Percentiles rank a stretch among this genome's conserved stretches.
These are phyloP conservation scores for Callocephalon fimbriatum DNA, from an alignment of 2,113 vertebrate genomes.

Conservation along the genomic window DNA sequence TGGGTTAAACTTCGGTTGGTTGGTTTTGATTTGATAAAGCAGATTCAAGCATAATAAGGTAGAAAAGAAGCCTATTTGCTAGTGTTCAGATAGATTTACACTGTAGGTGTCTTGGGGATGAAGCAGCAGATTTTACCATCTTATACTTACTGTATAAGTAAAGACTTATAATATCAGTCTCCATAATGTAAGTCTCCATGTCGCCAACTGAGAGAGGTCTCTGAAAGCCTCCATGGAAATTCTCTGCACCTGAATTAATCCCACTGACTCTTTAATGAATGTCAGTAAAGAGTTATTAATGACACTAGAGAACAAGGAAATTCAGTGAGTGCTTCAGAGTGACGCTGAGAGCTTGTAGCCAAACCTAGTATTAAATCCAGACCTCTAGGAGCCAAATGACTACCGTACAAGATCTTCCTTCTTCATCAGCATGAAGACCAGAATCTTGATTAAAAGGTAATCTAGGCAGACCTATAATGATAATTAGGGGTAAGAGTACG, in stretches of 20 bases:
- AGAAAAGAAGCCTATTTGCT: not conserved
- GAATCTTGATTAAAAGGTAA: not conserved
- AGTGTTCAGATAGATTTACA: not conserved
- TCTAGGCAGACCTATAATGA: not conserved
- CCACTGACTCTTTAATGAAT: not conserved
- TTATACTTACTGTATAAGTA: not conserved
- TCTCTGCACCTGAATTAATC: not conserved
- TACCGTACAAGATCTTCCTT: not conserved
- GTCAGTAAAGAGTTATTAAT: not conserved
- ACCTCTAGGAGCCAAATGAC: not conserved
- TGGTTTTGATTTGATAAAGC: not conserved
- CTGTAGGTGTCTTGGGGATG: not conserved
- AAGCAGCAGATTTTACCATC: not conserved
- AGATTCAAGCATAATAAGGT: not conserved
- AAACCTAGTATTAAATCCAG: not conserved
- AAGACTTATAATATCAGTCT: not conserved
- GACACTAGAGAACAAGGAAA: not conserved
- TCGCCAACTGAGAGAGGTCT: not conserved
- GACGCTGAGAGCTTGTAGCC: not conserved
- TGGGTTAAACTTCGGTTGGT: not conserved
- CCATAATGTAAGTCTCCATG: not conserved
- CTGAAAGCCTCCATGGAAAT: not conserved
- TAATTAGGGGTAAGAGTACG: not conserved
- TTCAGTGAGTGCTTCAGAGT: not conserved
- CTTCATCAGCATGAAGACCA: not conserved